Evolutionary conservation across 2,113 vertebrate species (phyloP).

Genomic region (Elachura formosa): DNA sequence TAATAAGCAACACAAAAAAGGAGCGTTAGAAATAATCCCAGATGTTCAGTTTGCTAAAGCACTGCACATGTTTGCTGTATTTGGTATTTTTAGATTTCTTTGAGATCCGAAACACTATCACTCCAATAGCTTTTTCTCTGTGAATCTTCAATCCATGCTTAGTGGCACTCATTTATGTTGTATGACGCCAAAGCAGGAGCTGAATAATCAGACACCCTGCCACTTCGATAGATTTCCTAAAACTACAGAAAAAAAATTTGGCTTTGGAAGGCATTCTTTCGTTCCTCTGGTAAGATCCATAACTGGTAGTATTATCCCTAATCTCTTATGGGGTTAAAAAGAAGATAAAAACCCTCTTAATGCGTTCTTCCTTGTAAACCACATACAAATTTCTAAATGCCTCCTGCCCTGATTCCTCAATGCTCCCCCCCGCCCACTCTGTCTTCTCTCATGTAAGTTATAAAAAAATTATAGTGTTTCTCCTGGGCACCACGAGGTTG

Average conservation of each 20-base stretch:
- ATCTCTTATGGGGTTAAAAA: neutral
- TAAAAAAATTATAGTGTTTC: neutral
- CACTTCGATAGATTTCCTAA: neutral
- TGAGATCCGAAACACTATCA: constrained; percentile 59
- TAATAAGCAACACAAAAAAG: constrained; percentile 48
- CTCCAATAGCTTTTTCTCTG: constrained; percentile 57
- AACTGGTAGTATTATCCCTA: neutral
- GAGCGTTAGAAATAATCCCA: constrained; percentile 64
- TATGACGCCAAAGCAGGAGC: neutral
- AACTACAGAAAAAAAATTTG: neutral
- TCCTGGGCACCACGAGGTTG: neutral
- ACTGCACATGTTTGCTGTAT: constrained; percentile 65
- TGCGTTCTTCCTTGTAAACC: neutral
- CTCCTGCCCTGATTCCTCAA: neutral
- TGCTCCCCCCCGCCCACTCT: fast-evolving
- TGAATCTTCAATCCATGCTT: constrained; percentile 18
- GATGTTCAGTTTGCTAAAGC: constrained; percentile 70
- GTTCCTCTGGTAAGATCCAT: neutral
- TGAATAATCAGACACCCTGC: constrained; percentile 33
- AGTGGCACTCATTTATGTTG: constrained; percentile 3
- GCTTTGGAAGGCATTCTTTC: neutral
- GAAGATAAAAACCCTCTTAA: neutral
- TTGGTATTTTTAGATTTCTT: constrained; percentile 73
- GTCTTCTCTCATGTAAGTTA: neutral
- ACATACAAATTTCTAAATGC: neutral